Base-by-base conservation (phyloP, 2,888 invertebrate genomes). In the Cosmia pyralina region DNA sequence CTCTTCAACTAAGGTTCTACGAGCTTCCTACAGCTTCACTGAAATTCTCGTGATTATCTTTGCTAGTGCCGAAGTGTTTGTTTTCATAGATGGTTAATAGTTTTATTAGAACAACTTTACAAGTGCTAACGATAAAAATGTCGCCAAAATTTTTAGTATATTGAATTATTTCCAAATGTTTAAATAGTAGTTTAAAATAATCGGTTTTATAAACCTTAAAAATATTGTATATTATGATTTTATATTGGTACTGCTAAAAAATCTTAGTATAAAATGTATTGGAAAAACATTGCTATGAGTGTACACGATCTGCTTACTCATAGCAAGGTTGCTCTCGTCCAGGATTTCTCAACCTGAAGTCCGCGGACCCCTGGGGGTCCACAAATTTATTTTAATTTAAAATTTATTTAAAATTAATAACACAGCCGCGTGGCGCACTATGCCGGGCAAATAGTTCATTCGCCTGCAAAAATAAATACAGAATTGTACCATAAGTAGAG, bases 1-100 rank as follows among this genome's bases (percentile, higher is more conserved):
- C 73, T 72, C 53, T 62, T 73, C 17, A 50, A 75, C 17, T 57
- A 79, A 72, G 46, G 60, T 13, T 38, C 73, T 22, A 34, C 15
- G 11, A 53, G n/a, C 46, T 72, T 19, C 15, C 22, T 50, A 34
- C 7, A 55, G 3, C 2, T 72, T 34, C 28, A 44, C 1, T 28
- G 17, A 38, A 46, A 15, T 28, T 72, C 13, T 60, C 1, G 48
- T 15, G 19, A 28, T 71, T 28, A 52, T 79, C 2, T 71, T 46
- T 28, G 38, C 44, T 28, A n/a, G 0, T 72, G 59, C 44, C 28
- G 13, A 11, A 28, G n/a, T 38, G 17, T 11, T 53, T 60, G 2
- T 53, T 58, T 38, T 52, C 28, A 34, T 5, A 52, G 3, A 44
- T 58, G 52, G 13, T 44, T 55, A 1, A 48, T 10, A 17, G 46